Evolutionary conservation across 1,140 invertebrate genomes (phyloP).

Genomic region (Kradibia gibbosae): DNA sequence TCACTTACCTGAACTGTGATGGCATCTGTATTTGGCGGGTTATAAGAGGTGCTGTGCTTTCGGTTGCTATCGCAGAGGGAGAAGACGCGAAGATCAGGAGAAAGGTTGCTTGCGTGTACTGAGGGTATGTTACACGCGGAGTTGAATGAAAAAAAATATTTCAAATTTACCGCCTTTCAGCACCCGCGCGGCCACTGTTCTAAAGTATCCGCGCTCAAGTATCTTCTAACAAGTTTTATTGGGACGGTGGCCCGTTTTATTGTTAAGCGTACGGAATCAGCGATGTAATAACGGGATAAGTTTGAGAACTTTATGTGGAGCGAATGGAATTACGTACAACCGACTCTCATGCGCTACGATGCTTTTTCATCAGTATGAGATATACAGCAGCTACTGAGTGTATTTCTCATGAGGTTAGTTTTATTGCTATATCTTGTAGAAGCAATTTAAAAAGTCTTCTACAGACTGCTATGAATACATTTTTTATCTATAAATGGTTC

Average conservation of each 20-base stretch:
- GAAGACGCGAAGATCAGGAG: no score
- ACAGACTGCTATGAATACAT: no score
- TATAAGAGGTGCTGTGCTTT: no score
- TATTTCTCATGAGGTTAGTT: constrained; percentile 20
- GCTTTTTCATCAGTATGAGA: background rate
- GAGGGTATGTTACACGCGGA: constrained; percentile 25
- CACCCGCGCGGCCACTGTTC: background rate
- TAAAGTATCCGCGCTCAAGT: constrained; percentile 5
- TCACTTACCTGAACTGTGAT: constrained; percentile 38
- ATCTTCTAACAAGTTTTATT: constrained; percentile 39
- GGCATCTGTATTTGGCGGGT: constrained; percentile 21
- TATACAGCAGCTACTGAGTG: constrained; percentile 20
- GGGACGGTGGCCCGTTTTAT: constrained; percentile 24
- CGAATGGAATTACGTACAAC: constrained; percentile 22
- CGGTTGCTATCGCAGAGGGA: no score
- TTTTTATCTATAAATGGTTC: no score
- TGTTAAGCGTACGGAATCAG: constrained; percentile 10
- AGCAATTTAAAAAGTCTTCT: background rate
- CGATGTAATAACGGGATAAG: constrained; percentile 33
- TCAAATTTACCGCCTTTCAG: constrained; percentile 51
- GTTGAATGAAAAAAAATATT: constrained; percentile 24
- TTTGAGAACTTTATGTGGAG: constrained; percentile 34
- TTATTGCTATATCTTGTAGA: constrained; percentile 15
- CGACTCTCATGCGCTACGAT: background rate
- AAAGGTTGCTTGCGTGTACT: background rate